Evolutionary conservation across 1,140 invertebrate species (phyloP).

Genomic region (Atta colombica): DNA sequence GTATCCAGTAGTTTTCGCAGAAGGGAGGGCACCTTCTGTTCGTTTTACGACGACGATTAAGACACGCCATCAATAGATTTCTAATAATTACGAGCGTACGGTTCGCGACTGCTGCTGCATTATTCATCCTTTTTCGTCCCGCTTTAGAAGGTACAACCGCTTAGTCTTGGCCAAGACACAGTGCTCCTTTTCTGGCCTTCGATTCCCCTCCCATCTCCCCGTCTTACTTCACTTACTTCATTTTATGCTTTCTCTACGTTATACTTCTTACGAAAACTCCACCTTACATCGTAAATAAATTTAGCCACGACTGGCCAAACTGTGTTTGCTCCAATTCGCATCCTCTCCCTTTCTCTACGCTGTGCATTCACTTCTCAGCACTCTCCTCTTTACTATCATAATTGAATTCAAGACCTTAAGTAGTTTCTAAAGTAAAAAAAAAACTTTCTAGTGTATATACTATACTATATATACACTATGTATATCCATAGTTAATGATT

Average conservation of each 20-base stretch:
- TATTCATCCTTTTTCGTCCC: conserved; percentile 45
- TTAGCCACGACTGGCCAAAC: conserved; percentile 19
- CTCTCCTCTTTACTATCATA: background rate
- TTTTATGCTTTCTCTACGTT: conserved; percentile 49
- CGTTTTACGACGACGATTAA: conserved; percentile 15
- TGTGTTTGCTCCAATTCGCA: conserved; percentile 16
- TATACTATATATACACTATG: background rate
- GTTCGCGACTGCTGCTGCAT: conserved; percentile 13
- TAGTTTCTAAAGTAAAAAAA: background rate
- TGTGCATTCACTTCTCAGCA: background rate
- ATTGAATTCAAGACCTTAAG: background rate
- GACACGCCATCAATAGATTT: conserved; percentile 21
- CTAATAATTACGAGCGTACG: conserved; percentile 18
- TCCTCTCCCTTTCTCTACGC: conserved; percentile 3
- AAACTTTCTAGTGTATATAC: background rate
- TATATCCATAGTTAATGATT: no score
- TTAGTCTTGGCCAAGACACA: conserved; percentile 38
- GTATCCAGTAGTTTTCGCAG: background rate
- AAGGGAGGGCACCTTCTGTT: background rate
- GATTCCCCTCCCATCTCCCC: conserved; percentile 14
- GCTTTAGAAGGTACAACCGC: conserved; percentile 35
- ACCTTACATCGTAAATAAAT: conserved; percentile 32
- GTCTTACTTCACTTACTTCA: background rate
- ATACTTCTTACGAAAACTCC: conserved; percentile 35
- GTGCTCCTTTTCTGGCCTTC: conserved; percentile 52